Base-by-base conservation (phyloP, 2,797 vertebrate genomes). In the Lepilemur septentrionalis region DNA sequence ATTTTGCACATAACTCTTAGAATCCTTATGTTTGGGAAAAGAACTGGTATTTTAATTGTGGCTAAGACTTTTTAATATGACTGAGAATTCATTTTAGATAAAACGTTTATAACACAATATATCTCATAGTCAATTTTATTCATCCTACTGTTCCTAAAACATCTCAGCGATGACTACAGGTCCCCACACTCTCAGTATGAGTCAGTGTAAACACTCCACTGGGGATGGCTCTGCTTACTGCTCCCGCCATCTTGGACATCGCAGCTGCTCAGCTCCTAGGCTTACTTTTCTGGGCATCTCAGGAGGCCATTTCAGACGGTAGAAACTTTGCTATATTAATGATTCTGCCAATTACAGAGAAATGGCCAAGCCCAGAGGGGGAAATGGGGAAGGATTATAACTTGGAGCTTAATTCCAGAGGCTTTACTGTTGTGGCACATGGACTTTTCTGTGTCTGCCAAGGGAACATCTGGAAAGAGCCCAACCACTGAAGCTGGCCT, bases 361-460 rank as follows among this genome's bases (percentile, higher is more conserved):
- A 91, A 80, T 83, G 70, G 59, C 35, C 59, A 89, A 95, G 35
- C 59, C 88, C 30, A 2, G 7, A 89, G 59, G 28, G 48, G 75
- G 3, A 91, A 79, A 48, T 67, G 1, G 38, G 43, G 15, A 82
- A 76, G 14, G 35, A 94, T 13, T 95, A 41, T 80, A 65, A 70
- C n/a, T 92, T 84, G 70, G 59, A 97, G 52, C 20, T 89, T 96
- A 95, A 46, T 86, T 97, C 50, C 80, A 97, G 80, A 95, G 65
- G 80, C 35, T 94, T 97, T 96, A 59, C 11, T 93, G 14, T 79
- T 80, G 30, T 86, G 67, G 50, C 43, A 94, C 48, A 76, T 5
- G n/a, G 35, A 75, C 7, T 69, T 81, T 93, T 67, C 73, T 91
- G 43, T 83, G n/a, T 32, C 84, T 93, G 86, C 86, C 57, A 89